Base-by-base conservation (phyloP, 2,797 vertebrate genomes). In the Clarias platycephalus region DNA sequence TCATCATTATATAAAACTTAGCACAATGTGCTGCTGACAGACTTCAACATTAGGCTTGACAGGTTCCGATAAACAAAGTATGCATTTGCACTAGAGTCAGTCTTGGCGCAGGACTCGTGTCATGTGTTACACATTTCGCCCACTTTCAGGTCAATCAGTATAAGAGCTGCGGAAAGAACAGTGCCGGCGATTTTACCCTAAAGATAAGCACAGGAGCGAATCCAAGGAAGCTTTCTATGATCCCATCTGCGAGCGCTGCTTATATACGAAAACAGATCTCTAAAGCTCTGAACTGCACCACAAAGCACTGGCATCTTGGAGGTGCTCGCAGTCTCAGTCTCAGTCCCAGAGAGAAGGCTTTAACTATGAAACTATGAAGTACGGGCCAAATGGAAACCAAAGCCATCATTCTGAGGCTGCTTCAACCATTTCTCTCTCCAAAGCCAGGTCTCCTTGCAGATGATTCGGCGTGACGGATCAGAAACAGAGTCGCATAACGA, bases 91-190 rank as follows among this genome's bases (percentile, higher is more conserved):
- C 67, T 40, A 13, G 20, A 71, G 34, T 24, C 67, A 15, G 10
- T 1, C 22, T 15, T 49, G 72, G 55, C 22, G 10, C 26, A 34
- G 28, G 24, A 24, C 74, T 58, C 53, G 13, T 10, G 20, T 37
- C 20, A 37, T 37, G 74, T 22, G 31, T 77, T 57, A 31, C 53
- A 31, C 72, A 76, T 18, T 57, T 76, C 53, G 22, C 57, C 53
- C 16, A 10, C 87, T 85, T 85, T 85, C 87, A 64, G 62, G 71
- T 80, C 88, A 89, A 92, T 92, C 89, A 90, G 76, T 12, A 37
- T 13, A 63, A 79, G 83, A 87, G 87, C 84, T 89, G 89, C 90
- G 80, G 83, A 49, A 64, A 28, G 57, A 58, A 34, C 8, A 76
- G 18, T 2, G 18, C 55, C 26, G 34, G 55, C 7, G 20, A 58